Base-by-base conservation (phyloP, 2,797 vertebrate genomes). In the Acropternis orthonyx region DNA sequence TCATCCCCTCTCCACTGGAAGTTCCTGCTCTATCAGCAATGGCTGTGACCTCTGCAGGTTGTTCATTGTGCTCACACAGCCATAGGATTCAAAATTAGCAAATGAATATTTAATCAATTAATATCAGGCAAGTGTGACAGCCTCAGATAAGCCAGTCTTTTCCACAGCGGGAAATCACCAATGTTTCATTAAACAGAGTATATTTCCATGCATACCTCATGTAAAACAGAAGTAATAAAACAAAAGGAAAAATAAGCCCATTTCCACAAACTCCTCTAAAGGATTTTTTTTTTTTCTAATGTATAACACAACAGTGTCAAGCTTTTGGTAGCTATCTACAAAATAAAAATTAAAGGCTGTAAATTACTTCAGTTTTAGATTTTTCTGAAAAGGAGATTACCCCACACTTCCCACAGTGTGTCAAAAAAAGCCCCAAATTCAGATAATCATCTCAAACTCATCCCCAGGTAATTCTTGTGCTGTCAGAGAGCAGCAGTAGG, bases 51-150 rank as follows among this genome's bases (percentile, higher is more conserved):
- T 89, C 94, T 85, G 55, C 75, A 79, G 67, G 56, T 84, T 94
- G 63, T 5, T 89, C 81, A 9, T 6, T 28, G 49, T 54, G 78
- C 74, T 87, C 91, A 71, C 68, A 88, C 44, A 91, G 46, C 49
- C 81, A 54, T 1, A 18, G 74, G 86, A 75, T 54, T 74, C 10
- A 6, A 83, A 94, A 95, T 92, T 75, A 92, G 75, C 44, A 78
- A 89, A 92, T 91, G 78, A 94, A 94, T 92, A 92, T 94, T 92
- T 90, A 90, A 91, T 96, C 92, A 96, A 96, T 92, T 94, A 94
- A 90, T 92, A 96, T 90, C 91, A 93, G 76, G 85, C 91, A 88
- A 91, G 62, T 86, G 84, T 92, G 86, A 96, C 82, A 94, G 89
- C 15, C 74, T 92, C 77, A 93, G 94, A 96, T 94, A 93, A 95